Evolutionary conservation across 2,888 invertebrate species (phyloP).

Genomic region (Temnothorax ravouxi): DNA sequence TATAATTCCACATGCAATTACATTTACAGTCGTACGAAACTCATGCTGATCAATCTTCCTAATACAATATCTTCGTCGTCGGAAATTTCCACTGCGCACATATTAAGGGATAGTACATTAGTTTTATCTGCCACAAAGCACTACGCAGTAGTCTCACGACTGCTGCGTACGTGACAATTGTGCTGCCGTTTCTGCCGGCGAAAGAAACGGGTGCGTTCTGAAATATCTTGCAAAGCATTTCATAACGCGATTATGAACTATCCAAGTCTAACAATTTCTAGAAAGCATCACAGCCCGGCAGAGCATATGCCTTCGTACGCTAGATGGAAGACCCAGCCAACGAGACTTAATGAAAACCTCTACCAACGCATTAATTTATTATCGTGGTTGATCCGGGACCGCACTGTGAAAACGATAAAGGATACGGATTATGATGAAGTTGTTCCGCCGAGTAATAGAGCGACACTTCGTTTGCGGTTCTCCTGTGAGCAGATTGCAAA

Average conservation of each 20-base stretch:
- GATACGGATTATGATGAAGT: conserved; percentile 41
- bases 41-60: not conserved
- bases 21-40: not conserved
- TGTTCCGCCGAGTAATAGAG: conserved; percentile 15
- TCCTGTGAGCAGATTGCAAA: not conserved
- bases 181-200: not conserved
- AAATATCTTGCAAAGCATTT: conserved; percentile 35
- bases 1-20: not conserved
- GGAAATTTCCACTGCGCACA: conserved; percentile 20
- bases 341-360: not conserved
- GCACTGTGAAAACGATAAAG: conserved; percentile 33
- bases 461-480: conserved; percentile 13
- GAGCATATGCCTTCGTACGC: not conserved
- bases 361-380: conserved; percentile 38
- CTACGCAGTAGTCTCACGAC: not conserved
- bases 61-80: not conserved
- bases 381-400: not conserved
- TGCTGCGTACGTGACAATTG: conserved; percentile 48
- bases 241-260: conserved; percentile 43
- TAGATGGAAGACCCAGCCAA: not conserved
- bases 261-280: conserved; percentile 41
- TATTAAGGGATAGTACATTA: conserved; percentile 32
- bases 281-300: conserved; percentile 19
- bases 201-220: not conserved
- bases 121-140: conserved; percentile 32